Base-by-base conservation (phyloP, 2,797 vertebrate species). In the Etheostoma perlongum region DNA sequence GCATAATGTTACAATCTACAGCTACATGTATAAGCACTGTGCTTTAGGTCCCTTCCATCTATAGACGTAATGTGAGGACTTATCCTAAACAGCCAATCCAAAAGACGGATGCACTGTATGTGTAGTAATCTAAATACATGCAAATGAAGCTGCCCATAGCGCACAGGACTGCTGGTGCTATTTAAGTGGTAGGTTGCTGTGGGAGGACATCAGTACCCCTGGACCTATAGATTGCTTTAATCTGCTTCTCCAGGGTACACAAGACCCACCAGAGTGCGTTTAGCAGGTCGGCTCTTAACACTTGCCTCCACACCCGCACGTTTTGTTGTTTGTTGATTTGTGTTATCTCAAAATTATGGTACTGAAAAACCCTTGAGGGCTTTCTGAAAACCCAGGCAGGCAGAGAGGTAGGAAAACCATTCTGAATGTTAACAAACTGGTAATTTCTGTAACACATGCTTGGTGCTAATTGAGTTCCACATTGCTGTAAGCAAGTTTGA, bases 371-470 rank as follows among this genome's bases (percentile, higher is more conserved):
- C 82, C 86, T 76, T 75, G 67, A 58, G 86, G 82, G 73, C 21
- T 72, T 85, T 76, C 57, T 0, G 12, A 76, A 76, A 79, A 79
- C 70, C 76, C n/a, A 10, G 70, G 76, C 65, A 72, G 61, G 70
- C 55, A 8, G 46, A 6, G 58, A 54, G 52, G 74, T 55, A 78
- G 25, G 30, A 19, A 62, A 84, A 68, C 53, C 69, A 58, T 81
- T 80, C 55, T 54, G 72, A 79, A 84, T 81, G 78, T 83, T 90
- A 88, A 89, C 75, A 14, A 85, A 81, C 33, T 15, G 0, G 70
- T 89, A 63, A 89, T 91, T 87, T 84, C 77, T 69, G 62, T 33
- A 77, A 88, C 88, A 84, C 82, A 64, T 53, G 78, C 74, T 82
- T 42, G 54, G 60, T 54, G 66, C 69, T 89, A 89, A 92, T 88